Percentiles rank a stretch among this genome's conserved stretches.
Conservation (phyloP, 2,797 vertebrate genomes). For the Nyctibius grandis region DNA sequence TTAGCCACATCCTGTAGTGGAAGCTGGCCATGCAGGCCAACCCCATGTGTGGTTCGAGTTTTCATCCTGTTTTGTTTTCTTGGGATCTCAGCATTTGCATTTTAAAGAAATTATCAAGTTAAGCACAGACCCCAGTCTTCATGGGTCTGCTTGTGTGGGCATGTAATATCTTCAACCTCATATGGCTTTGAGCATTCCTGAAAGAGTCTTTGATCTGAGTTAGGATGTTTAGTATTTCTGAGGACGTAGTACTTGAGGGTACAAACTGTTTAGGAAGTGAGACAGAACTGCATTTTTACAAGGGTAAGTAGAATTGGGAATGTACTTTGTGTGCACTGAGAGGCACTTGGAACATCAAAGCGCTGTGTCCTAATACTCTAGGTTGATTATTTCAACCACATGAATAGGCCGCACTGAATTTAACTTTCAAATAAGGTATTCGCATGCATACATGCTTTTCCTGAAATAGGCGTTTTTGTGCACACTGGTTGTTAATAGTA, state of each 20-base stretch:
- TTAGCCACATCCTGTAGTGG: neutral
- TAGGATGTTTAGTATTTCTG: neutral
- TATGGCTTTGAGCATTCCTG: neutral
- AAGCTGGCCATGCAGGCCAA: neutral
- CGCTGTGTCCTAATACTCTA: neutral
- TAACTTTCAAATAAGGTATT: neutral
- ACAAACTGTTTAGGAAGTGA: neutral
- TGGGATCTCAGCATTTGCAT: neutral
- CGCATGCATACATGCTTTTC: neutral
- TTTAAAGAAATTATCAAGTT: neutral
- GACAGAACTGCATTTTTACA: neutral
- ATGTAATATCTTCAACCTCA: neutral
- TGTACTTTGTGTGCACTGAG: neutral
- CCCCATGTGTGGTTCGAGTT: neutral
- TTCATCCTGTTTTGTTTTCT: neutral
- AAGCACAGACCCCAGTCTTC: neutral
- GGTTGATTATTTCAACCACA: neutral
- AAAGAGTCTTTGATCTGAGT: slow-evolving; percentile 1
- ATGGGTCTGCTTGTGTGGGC: neutral
- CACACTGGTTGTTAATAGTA: neutral
- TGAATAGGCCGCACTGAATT: neutral
- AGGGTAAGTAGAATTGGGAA: neutral
- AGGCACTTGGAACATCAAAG: slow-evolving; percentile 12
- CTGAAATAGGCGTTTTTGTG: neutral
- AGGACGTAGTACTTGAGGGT: neutral